phyloP scores from a whole-genome alignment of 2,888 invertebrate genomes.

The Drosophila yooni region DNA sequence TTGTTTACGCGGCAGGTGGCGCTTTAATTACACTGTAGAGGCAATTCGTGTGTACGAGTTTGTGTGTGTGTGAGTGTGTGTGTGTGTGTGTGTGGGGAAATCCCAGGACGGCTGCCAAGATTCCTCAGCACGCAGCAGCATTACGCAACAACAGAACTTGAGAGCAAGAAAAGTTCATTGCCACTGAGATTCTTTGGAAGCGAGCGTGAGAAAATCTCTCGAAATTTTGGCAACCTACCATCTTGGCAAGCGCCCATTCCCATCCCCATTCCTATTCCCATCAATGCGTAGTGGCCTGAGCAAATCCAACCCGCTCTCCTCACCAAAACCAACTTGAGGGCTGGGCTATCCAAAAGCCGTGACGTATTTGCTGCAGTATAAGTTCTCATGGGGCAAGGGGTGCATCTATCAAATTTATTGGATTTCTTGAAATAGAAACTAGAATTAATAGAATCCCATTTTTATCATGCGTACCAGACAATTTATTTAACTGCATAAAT shows the following conservation, averaged over 20 bases:
- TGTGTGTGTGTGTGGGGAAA: constrained; percentile 55
- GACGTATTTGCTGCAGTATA: constrained; percentile 29
- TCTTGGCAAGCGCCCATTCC: constrained; percentile 74
- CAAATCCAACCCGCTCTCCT: background rate
- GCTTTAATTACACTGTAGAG: constrained; percentile 69
- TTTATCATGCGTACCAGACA: background rate
- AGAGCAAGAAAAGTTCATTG: constrained; percentile 69
- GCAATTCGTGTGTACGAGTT: constrained; percentile 21
- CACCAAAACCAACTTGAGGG: constrained; percentile 14
- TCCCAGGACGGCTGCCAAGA: constrained; percentile 73
- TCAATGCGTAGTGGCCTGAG: constrained; percentile 41
- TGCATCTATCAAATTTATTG: background rate
- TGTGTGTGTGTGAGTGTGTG: constrained; percentile 6
- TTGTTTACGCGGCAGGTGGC: constrained; percentile 76
- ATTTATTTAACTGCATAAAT: background rate
- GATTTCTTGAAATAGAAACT: background rate
- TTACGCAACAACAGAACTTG: constrained; percentile 69
- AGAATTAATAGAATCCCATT: background rate
- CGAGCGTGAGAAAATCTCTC: constrained; percentile 70
- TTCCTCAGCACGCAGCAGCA: constrained; percentile 58
- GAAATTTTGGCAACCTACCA: constrained; percentile 74
- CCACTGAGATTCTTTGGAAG: constrained; percentile 72
- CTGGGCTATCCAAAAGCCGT: constrained; percentile 38
- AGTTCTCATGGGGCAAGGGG: background rate
- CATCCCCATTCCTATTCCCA: constrained; percentile 44